Evolutionary conservation across 2,797 vertebrate genomes (phyloP), one percentile per base, ranked within the genome.

Genomic region (Antennarius maculatus): DNA sequence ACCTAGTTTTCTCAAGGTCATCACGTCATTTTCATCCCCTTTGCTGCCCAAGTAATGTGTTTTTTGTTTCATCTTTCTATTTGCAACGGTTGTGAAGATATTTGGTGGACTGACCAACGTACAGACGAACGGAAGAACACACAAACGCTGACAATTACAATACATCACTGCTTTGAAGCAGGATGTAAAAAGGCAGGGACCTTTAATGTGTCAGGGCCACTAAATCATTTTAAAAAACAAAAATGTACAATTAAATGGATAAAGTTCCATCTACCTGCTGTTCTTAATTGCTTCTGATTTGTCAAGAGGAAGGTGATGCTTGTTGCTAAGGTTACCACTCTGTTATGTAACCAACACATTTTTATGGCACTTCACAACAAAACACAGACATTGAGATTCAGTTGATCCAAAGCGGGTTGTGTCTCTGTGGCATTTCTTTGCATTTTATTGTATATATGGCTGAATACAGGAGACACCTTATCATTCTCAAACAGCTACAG

Each of bases 401-500:
- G 34, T 18, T 27, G 28, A 51, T 48, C 23, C 54, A 47, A 6
- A 17, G 55, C 61, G 50, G 50, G 12, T 53, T 66, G 17, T 28
- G 54, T 39, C 37, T 57, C 37, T 41, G 56, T 60, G 18, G 69
- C 56, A 7, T 47, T 69, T 67, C 17, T 52, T 47, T 71, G 23
- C 34, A 58, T 65, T 53, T 18, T 50, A 10, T 13, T 18, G 12
- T 37, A 14, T 34, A 43, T 62, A 56, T 51, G 47, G 50, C 49
- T 70, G 18, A 66, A 61, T 52, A 52, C 16, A 54, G 31, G 41
- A 61, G 39, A 13, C 27, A 57, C 56, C 55, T 75, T 61, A 71
- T 74, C 59, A 1, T 66, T 67, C 66, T 49, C 53, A 69, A 41
- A 53, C 66, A 79, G 72, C 56, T 53, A 54, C 59, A 71, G 55